A percentile compares a stretch with the other conserved stretches of the same genome.
Conservation (phyloP, 2,113 vertebrate species). For the Fregata magnificens region DNA sequence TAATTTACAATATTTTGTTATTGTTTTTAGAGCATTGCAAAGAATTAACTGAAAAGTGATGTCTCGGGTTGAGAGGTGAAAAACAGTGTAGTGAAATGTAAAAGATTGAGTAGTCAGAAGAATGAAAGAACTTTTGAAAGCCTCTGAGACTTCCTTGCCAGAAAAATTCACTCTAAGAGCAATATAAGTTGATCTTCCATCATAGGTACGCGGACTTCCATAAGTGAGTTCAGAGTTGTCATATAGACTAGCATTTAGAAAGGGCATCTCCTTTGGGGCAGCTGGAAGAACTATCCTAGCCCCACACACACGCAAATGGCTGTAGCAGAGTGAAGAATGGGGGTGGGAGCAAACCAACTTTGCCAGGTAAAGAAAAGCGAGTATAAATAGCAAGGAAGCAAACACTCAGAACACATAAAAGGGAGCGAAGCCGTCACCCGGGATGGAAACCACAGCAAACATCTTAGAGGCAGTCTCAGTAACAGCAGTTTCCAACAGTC, state of each 20-base stretch:
- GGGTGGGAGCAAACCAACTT: neutral
- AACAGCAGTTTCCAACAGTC: neutral
- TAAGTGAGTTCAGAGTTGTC: neutral
- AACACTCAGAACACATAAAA: neutral
- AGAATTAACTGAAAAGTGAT: neutral
- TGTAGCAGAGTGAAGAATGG: neutral
- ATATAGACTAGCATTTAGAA: neutral
- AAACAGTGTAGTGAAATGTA: neutral
- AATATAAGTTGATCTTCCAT: neutral
- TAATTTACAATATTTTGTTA: neutral
- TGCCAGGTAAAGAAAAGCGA: neutral
- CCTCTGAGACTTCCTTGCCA: neutral
- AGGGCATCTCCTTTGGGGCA: neutral
- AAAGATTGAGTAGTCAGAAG: neutral
- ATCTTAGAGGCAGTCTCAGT: neutral
- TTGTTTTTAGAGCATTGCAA: neutral
- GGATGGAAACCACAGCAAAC: neutral
- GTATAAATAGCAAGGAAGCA: neutral
- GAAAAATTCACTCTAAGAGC: neutral
- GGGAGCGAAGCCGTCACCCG: accelerated
- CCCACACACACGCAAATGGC: too few species aligned
- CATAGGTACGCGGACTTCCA: neutral
- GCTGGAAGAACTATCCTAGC: neutral
- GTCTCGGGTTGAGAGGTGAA: neutral
- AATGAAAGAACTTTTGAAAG: neutral